Evolutionary conservation across 1,140 invertebrate genomes (phyloP), one percentile per base, ranked within the genome.

Genomic region (Macrobrachium rosenbergii): DNA sequence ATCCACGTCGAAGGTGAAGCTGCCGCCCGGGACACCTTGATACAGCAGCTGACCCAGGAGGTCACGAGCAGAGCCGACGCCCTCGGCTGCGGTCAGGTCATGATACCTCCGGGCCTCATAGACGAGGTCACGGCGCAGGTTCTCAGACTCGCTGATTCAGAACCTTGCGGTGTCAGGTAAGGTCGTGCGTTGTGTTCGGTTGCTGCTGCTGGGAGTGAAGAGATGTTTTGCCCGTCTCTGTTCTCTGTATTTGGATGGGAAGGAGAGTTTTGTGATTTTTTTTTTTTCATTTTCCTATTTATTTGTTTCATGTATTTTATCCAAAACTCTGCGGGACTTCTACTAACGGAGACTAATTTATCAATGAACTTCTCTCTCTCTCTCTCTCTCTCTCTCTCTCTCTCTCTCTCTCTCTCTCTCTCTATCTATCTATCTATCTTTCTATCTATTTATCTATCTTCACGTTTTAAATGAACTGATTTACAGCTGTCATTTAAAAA

Each of bases 1-100:
- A 45, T 86, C 45, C 76, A 86, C 52, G 77, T 72, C 21, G 83
- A 86, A 52, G 83, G 83, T 17, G 83, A 86, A 64, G 77, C 63
- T 19, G 83, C 83, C 16, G 83, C 83, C 5, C 19, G 77, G 23
- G 64, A 67, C 10, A 86, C 76, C 62, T 23, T 86, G 23, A 77
- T 86, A 28, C 63, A 86, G 64, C 63, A 86, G 64, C 17, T 86
- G 62, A 86, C 83, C 6, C 62, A 45, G 8, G 76, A 86, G 76
- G 83, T 86, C 17, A 59, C 63, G 2, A 80, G 83, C 16, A 45
- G 83, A 1, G 77, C 83, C 17, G 76, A 59, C 12, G 83, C 21
- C 21, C 83, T 86, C 14, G 83, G 77, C 8, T 79, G 76, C 21
- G 77, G 83, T 19, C 63, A 86, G 77, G 83, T 86, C 45, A 72